A percentile compares a stretch with the other conserved stretches of the same genome.
These are phyloP conservation scores for Drosophila subpulchrella DNA, from an alignment of 1,140 invertebrate species.

Conservation along the genomic window DNA sequence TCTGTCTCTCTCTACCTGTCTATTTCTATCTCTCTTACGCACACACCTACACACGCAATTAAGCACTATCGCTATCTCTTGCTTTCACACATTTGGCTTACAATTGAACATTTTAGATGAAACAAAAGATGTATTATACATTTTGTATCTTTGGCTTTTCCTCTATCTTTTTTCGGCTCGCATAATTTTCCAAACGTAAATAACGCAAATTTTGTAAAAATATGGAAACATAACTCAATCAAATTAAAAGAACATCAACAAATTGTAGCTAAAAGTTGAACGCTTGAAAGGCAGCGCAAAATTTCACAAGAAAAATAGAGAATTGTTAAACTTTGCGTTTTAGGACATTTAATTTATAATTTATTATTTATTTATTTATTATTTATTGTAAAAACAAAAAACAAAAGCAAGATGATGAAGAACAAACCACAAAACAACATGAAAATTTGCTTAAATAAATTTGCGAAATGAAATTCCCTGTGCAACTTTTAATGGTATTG, in stretches of 20 bases:
- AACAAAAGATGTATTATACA: constrained; percentile 25
- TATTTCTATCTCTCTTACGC: constrained; percentile 57
- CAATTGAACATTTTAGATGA: constrained; percentile 56
- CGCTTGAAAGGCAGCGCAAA: constrained; percentile 78
- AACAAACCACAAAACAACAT: constrained; percentile 48
- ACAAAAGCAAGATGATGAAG: constrained; percentile 48
- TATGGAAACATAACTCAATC: background rate
- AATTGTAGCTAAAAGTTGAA: constrained; percentile 82
- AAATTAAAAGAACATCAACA: constrained; percentile 8
- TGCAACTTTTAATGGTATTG: constrained; percentile 71
- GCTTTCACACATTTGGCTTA: constrained; percentile 79
- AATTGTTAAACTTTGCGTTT: constrained; percentile 77
- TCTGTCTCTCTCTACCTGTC: constrained; percentile 29
- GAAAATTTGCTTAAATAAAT: constrained; percentile 80
- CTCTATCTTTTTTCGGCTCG: constrained; percentile 48
- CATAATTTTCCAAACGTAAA: constrained; percentile 75
- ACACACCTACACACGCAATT: constrained; percentile 38
- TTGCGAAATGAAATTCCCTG: constrained; percentile 74
- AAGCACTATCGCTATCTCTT: constrained; percentile 64
- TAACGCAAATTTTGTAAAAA: constrained; percentile 70
- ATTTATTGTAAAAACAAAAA: constrained; percentile 74
- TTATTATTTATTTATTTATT: constrained; percentile 82
- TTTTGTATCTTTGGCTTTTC: constrained; percentile 47
- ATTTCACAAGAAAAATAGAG: constrained; percentile 53
- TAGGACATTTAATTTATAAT: constrained; percentile 80